Percentiles rank a stretch among this genome's conserved stretches.
Conservation (phyloP, 2,113 vertebrate species). For the Cryptomyrus ogoouensis region DNA sequence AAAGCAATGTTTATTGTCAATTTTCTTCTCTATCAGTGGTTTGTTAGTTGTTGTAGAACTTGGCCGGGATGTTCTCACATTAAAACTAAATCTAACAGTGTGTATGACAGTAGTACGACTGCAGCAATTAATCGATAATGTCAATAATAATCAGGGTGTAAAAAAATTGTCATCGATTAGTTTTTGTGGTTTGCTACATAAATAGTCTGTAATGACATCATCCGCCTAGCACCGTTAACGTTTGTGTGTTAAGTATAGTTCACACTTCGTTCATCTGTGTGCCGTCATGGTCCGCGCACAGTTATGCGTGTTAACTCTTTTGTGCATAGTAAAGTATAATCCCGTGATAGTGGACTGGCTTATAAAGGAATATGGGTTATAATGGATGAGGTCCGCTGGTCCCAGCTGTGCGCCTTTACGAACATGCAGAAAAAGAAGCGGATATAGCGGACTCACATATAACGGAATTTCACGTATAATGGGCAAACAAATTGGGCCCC, state of each 20-base stretch:
- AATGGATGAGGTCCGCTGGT: too few species aligned
- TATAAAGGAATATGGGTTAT: too few species aligned
- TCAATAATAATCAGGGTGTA: background rate
- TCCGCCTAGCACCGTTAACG: background rate
- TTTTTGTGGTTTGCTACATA: background rate
- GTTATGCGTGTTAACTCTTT: too few species aligned
- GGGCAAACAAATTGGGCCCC: too few species aligned
- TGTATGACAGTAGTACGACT: background rate
- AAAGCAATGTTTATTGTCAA: background rate
- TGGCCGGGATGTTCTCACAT: background rate
- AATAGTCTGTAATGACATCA: background rate
- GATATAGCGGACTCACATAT: too few species aligned
- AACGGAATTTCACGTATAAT: too few species aligned
- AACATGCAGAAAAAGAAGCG: too few species aligned
- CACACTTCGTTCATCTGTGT: background rate
- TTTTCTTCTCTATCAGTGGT: background rate
- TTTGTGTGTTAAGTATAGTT: background rate
- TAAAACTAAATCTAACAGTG: background rate
- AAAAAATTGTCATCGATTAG: background rate
- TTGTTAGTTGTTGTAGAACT: background rate
- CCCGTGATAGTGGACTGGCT: too few species aligned
- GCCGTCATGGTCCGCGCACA: background rate
- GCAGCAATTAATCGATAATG: background rate
- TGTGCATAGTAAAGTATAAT: too few species aligned
- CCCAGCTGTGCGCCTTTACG: too few species aligned